Evolutionary conservation across 1,140 invertebrate species (phyloP), one percentile per base, ranked within the genome.

Genomic region (Camponotus vicinus): DNA sequence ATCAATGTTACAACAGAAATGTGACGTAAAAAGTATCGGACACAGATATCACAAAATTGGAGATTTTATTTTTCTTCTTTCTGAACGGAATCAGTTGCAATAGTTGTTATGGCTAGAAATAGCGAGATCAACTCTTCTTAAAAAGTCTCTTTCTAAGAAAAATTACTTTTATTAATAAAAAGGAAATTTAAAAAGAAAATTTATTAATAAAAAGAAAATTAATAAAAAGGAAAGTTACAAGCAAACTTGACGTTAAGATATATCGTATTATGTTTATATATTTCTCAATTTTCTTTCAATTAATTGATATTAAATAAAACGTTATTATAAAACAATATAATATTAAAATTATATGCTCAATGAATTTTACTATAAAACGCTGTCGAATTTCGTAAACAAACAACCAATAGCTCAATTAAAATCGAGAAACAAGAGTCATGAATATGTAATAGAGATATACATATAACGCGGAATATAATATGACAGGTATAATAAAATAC

Each of bases 1-100:
- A 49, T 83, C 42, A 55, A 34, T 37, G 32, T n/a, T 55, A 8
- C 27, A 64, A 40, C n/a, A 45, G 59, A 76, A 77, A 71, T 85
- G 45, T 57, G 21, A 85, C 66, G 64, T 61, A 69, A 85, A 77
- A 32, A 6, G 1, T 77, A 64, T 78, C 13, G 32, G 21, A 37
- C 45, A 15, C 18, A 9, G 78, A 40, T 64, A 45, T 85, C 59
- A 40, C 63, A 66, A 52, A 52, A 89, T 83, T 86, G 42, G 52
- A 89, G 55, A 86, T 40, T 64, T 70, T 45, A 82, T 86, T 83
- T 73, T 61, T 75, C 21, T 55, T 34, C 55, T 21, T 34, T 83
- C 40, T 4, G 61, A 73, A 80, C 0, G 8, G 27, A 67, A 73
- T 82, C 79, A 80, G 15, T n/a, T 27, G 77, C 45, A 49, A 71